Base-by-base conservation (phyloP, 1,140 invertebrate genomes). In the Trichogramma pretiosum region DNA sequence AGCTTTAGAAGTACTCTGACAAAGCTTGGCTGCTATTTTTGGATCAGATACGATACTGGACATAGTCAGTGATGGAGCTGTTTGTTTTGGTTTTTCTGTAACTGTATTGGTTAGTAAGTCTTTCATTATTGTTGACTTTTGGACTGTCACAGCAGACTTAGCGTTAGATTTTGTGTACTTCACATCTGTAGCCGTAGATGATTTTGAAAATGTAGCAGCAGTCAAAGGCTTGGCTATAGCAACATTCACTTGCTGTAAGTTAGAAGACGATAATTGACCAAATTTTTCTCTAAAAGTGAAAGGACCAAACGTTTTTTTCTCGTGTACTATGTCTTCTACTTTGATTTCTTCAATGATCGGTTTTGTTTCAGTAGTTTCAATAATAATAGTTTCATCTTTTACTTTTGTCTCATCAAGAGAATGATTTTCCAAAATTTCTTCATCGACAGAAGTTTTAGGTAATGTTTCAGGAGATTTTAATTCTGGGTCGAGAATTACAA, bases 391-490 rank as follows among this genome's bases (percentile, higher is more conserved):
- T 32, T 41, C 49, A 18, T 41, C 36, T 37, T 41, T 46, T 9
- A 38, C 5, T 36, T 51, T 51, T 5, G 7, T 17, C 10, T 5
- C 33, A 14, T 46, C 43, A 22, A 14, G n/a, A n/a, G 38, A 36
- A 32, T 34, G 40, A 5, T 26, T 13, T 36, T 51, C 49, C 9
- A 39, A 73, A 62, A 46, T 72, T 70, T 42, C 76, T 65, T 80
- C 77, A 36, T 79, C 71, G 38, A 79, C 79, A 56, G 78, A 76
- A 53, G 79, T 77, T 5, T 80, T 81, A 0, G 77, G 73, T 32
- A 79, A 74, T 18, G 75, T 73, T 16, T 80, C 77, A 0, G 78
- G 77, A 1, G 77, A 79, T 50, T 78, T 77, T 0, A 71, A 68
- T 5, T 65, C 68, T 0, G 77, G 73, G 52, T 80, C 78, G 0